These are phyloP conservation scores for Pelecanoides urinatrix DNA, from an alignment of 2,113 vertebrate genomes.

Conservation along the genomic window DNA sequence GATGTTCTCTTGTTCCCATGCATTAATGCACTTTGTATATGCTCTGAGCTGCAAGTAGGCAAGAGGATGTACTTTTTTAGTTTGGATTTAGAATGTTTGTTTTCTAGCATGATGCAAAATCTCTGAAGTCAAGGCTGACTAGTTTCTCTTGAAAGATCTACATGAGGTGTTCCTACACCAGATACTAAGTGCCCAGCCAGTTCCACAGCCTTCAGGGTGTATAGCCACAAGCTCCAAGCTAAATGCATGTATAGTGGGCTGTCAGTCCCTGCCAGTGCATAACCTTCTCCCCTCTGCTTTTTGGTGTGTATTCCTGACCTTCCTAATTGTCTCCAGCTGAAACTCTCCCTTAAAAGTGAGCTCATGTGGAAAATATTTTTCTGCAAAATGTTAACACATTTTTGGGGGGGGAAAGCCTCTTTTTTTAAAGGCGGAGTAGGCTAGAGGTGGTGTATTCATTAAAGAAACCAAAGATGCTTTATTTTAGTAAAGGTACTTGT, in stretches of 20 bases:
- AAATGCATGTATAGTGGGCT: rapidly evolving
- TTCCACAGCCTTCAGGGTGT: neutral
- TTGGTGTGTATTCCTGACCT: neutral
- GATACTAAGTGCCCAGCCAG: neutral
- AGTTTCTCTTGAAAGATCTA: neutral
- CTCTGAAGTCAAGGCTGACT: neutral
- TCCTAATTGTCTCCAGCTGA: neutral
- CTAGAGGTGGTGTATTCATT: neutral
- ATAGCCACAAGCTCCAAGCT: neutral
- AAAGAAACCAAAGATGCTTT: neutral
- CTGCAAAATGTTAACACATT: neutral
- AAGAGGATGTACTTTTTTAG: neutral
- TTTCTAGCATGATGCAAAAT: neutral
- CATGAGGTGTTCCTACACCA: rapidly evolving
- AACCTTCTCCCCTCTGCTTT: neutral
- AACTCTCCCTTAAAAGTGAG: neutral
- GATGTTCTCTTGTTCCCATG: neutral
- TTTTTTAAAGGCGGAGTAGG: neutral
- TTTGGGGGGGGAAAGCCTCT: neutral
- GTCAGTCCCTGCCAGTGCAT: rapidly evolving
- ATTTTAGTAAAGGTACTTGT: neutral
- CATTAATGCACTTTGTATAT: rapidly evolving
- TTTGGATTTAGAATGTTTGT: neutral
- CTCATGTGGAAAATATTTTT: neutral
- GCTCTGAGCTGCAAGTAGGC: neutral